Evolutionary conservation across 2,797 vertebrate species (phyloP).

Genomic region (Acanthornis magna): DNA sequence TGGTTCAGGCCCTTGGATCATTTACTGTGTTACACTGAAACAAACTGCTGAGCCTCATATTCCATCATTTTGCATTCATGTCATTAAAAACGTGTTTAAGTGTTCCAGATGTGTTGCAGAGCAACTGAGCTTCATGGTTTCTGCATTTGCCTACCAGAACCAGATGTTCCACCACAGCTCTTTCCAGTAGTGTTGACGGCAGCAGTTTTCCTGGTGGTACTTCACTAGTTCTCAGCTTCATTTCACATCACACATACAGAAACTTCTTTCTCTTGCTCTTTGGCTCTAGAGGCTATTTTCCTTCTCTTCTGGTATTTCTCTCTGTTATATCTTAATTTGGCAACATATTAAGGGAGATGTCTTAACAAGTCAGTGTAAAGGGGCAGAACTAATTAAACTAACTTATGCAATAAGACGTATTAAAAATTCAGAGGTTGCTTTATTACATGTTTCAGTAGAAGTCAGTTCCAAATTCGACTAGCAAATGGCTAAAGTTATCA

Average conservation of each 20-base stretch:
- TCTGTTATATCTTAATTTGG: neutral
- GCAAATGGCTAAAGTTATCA: neutral
- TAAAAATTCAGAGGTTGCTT: neutral
- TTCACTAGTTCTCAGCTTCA: neutral
- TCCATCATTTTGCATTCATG: neutral
- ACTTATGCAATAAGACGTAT: neutral
- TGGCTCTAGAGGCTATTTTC: neutral
- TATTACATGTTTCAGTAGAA: neutral
- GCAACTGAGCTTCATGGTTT: neutral
- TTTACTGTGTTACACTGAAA: neutral
- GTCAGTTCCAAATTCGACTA: neutral
- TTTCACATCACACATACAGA: neutral
- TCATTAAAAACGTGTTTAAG: neutral
- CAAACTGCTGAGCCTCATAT: neutral
- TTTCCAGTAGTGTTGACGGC: neutral
- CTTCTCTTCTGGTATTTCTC: neutral
- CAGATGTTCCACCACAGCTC: neutral
- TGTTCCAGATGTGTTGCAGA: slow-evolving; percentile 16
- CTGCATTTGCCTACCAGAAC: neutral
- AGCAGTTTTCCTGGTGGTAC: neutral
- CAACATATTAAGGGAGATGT: neutral
- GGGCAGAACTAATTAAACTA: slow-evolving; percentile 15
- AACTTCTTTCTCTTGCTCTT: neutral
- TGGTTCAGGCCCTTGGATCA: neutral
- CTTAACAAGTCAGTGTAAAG: neutral